Percentiles rank a stretch among this genome's conserved stretches.
phyloP scores from a whole-genome alignment of 2,113 vertebrate genomes.

The Plectropomus leopardus region DNA sequence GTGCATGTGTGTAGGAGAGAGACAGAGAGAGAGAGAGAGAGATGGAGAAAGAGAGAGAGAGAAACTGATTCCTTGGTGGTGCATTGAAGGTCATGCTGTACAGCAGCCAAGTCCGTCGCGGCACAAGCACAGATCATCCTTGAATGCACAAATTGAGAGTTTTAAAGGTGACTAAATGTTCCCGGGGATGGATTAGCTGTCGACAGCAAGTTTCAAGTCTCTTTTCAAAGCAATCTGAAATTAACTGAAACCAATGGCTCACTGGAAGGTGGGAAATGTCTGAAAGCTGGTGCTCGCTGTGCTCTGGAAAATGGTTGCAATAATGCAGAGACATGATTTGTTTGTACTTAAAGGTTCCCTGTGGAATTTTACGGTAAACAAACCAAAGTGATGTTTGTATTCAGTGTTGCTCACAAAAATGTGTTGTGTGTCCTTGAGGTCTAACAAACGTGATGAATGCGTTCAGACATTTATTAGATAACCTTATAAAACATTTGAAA shows the following conservation, averaged over 20 bases:
- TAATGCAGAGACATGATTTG: background rate
- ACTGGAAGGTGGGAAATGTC: background rate
- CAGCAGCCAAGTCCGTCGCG: conserved; percentile 7
- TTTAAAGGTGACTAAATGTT: conserved; percentile 34
- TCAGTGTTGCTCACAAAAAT: too few relatives aligned
- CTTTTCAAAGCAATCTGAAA: background rate
- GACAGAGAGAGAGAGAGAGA: too few relatives aligned
- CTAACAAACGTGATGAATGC: too few relatives aligned
- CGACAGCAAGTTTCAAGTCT: conserved; percentile 6
- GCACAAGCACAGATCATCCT: conserved; percentile 20
- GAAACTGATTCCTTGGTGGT: background rate
- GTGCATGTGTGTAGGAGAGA: too few relatives aligned
- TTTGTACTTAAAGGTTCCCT: background rate
- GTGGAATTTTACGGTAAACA: too few relatives aligned
- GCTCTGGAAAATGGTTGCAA: background rate
- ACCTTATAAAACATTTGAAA: too few relatives aligned
- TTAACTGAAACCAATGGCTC: background rate
- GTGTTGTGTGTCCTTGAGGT: too few relatives aligned
- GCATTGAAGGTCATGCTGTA: background rate
- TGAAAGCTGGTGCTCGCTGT: background rate
- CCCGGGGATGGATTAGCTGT: conserved; percentile 14
- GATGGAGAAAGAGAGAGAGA: too few relatives aligned
- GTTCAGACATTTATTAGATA: too few relatives aligned
- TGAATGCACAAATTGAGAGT: conserved; percentile 22
- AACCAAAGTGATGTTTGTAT: too few relatives aligned